These are phyloP conservation scores for Catocala sponsa DNA, from an alignment of 2,888 invertebrate genomes.

Conservation along the genomic window DNA sequence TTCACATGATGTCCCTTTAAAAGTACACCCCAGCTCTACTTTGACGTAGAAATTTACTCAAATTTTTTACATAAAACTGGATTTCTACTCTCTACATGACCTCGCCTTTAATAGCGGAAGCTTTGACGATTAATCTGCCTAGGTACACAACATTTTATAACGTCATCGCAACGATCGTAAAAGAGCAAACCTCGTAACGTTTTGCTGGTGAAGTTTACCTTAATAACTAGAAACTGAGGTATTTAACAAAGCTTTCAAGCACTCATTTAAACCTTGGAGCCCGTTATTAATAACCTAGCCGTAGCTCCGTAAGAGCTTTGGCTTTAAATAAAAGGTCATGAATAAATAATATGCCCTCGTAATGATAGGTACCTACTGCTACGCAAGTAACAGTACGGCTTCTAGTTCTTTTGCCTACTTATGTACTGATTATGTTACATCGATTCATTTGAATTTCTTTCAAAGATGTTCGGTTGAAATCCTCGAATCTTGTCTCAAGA, in stretches of 20 bases:
- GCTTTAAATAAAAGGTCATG: slow-evolving; percentile 44
- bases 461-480: too few relatives aligned
- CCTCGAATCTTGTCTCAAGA: too few relatives aligned
- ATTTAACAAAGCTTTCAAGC: slow-evolving; percentile 31
- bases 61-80: slow-evolving; percentile 21
- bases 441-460: too few relatives aligned
- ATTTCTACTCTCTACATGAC: slow-evolving; percentile 22
- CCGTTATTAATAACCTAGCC: slow-evolving; percentile 40
- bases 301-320: slow-evolving; percentile 31
- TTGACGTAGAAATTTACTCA: slow-evolving; percentile 29
- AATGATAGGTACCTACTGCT: too few relatives aligned
- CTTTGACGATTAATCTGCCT: slow-evolving; percentile 27
- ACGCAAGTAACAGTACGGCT: too few relatives aligned
- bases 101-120: slow-evolving; percentile 23
- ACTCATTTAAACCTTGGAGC: slow-evolving; percentile 23
- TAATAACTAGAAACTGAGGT: slow-evolving; percentile 19
- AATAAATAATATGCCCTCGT: slow-evolving; percentile 20
- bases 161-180: slow-evolving; percentile 24
- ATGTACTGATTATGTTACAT: too few relatives aligned
- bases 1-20: slow-evolving; percentile 14
- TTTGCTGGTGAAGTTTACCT: slow-evolving; percentile 35
- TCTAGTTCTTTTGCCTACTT: too few relatives aligned
- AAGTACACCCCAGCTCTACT: slow-evolving; percentile 16
- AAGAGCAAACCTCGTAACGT: slow-evolving; percentile 27
- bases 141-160: slow-evolving; percentile 20